phyloP scores from a whole-genome alignment of 53 echinoderm and acorn worm species.

The Temnopleurus reevesii region DNA sequence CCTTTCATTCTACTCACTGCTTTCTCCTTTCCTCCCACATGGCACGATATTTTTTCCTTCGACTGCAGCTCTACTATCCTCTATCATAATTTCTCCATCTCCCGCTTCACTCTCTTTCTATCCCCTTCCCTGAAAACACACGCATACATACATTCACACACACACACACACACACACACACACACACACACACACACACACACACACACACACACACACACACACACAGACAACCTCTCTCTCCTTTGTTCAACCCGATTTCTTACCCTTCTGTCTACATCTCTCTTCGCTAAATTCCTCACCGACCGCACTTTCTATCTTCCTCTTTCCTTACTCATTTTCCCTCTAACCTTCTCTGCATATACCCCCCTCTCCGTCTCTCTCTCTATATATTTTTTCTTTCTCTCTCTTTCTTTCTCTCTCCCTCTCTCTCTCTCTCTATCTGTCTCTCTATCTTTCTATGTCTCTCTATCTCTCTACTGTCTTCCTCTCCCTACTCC shows the following conservation, averaged over 20 bases:
- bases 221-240: too few relatives aligned
- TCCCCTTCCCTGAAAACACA: too few relatives aligned
- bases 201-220: too few relatives aligned
- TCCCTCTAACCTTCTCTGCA: background rate
- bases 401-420: background rate
- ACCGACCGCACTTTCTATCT: background rate
- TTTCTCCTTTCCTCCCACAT: too few relatives aligned
- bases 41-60: too few relatives aligned
- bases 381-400: background rate
- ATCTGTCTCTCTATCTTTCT: background rate
- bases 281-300: too few relatives aligned
- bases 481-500: background rate
- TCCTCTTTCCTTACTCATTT: too few relatives aligned
- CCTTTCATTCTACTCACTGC: background rate
- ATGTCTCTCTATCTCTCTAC: background rate
- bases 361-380: background rate
- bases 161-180: too few relatives aligned
- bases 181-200: too few relatives aligned
- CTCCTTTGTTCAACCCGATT: too few relatives aligned
- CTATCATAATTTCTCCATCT: background rate
- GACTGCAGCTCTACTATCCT: too few relatives aligned
- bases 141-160: too few relatives aligned
- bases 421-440: background rate
- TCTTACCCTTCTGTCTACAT: background rate
- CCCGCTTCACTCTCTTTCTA: background rate